Evolutionary conservation across 2,888 invertebrate genomes (phyloP), one percentile per base, ranked within the genome.

Genomic region (Gibbula magus): DNA sequence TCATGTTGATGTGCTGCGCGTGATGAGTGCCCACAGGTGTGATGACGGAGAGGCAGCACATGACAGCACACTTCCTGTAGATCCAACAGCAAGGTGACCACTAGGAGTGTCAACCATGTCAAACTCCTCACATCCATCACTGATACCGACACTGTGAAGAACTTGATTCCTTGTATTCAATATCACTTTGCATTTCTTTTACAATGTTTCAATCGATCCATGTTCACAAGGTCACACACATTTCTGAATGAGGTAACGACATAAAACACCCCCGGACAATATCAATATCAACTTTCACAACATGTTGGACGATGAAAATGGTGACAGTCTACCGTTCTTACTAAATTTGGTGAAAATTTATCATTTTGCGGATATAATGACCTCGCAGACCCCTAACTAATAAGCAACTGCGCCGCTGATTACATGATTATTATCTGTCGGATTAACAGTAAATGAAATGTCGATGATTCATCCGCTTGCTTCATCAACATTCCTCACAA

Each of bases 401-500:
- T 8, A 45, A 8, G 45, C 5, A 45, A 5, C 13, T 45, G 45
- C 45, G 13, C 45, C 61, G 22, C 61, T 25, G 13, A 61, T 61
- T 61, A 7, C 5, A 29, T 25, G 25, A 25, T 25, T 1, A 25
- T 29, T 29, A 29, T 25, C 25, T 25, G 61, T 61, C 29, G 61
- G 61, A 29, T 61, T 61, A 29, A 18, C 22, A 25, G 29, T 61
- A 4, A 29, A 16, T 61, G 25, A 61, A 18, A 25, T 13, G 29
- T 16, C n/a, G 70, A 70, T 70, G 70, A 70, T 70, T 70, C 70
- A 70, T 35, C n/a, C 10, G 39, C 70, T 39, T 4, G 35, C 10
- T 70, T 35, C 39, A 35, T 39, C 32, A 70, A 70, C 70, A 70
- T 70, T 70, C 70, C 70, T 35, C 20, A 70, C 70, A 70, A 70